Conservation (phyloP, 2,113 vertebrate genomes). For the Trogon melanurus region DNA sequence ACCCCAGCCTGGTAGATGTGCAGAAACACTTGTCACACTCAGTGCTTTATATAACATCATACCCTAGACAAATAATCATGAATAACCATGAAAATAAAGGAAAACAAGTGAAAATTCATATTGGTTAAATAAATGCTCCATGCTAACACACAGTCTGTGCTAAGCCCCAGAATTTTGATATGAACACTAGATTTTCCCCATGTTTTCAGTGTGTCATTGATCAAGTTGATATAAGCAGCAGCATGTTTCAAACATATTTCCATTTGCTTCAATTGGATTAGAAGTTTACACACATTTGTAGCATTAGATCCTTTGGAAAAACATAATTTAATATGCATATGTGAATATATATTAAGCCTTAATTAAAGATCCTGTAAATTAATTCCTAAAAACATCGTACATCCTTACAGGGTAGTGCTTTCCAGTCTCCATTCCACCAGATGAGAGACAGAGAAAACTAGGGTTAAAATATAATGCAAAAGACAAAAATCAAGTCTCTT, state of each 20-base stretch:
- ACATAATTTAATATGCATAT: rapidly evolving
- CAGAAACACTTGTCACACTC: neutral
- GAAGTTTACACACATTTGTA: neutral
- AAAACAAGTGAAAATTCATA: neutral
- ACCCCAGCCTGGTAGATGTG: rapidly evolving
- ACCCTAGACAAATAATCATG: neutral
- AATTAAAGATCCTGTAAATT: neutral
- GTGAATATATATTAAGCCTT: neutral
- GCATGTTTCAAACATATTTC: neutral
- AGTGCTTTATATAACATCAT: neutral
- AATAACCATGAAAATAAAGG: neutral
- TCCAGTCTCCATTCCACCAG: neutral
- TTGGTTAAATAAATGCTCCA: neutral
- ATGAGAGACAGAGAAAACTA: neutral
- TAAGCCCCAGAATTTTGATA: neutral
- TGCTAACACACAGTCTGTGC: neutral
- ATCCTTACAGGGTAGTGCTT: neutral
- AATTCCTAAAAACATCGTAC: neutral
- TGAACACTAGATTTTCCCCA: neutral
- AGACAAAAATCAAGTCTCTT: neutral
- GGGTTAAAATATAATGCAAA: neutral
- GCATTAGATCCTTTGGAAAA: neutral
- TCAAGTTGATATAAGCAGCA: neutral
- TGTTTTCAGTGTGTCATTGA: neutral
- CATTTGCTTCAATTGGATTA: neutral